Evolutionary conservation across 2,113 vertebrate genomes (phyloP).

Genomic region (Elachura formosa): DNA sequence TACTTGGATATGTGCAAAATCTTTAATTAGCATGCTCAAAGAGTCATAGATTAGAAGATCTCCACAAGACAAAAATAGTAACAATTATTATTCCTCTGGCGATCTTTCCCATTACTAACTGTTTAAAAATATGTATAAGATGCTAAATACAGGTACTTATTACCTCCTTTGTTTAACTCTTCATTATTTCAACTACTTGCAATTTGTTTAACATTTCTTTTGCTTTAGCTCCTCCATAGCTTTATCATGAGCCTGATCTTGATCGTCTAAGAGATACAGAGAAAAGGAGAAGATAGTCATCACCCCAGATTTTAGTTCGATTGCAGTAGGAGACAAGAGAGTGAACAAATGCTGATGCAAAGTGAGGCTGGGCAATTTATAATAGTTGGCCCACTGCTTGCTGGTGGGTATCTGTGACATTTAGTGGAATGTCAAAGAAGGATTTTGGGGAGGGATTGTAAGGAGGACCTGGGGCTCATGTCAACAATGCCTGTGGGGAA

Average conservation of each 20-base stretch:
- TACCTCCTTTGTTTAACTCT: background rate
- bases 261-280: background rate
- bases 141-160: background rate
- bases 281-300: background rate
- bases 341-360: background rate
- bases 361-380: accelerated
- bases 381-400: background rate
- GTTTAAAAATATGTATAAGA: background rate
- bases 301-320: background rate
- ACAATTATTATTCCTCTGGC: background rate
- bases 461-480: background rate
- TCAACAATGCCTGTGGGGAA: background rate
- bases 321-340: background rate
- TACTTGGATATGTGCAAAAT: background rate
- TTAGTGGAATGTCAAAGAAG: background rate
- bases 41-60: background rate
- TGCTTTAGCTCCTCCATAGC: background rate
- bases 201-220: background rate
- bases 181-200: background rate
- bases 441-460: background rate
- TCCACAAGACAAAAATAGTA: background rate
- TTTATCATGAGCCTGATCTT: background rate
- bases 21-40: background rate
- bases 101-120: background rate
- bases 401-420: background rate